Conservation (phyloP, 1,140 invertebrate genomes). For the Sycophila sp. region DNA sequence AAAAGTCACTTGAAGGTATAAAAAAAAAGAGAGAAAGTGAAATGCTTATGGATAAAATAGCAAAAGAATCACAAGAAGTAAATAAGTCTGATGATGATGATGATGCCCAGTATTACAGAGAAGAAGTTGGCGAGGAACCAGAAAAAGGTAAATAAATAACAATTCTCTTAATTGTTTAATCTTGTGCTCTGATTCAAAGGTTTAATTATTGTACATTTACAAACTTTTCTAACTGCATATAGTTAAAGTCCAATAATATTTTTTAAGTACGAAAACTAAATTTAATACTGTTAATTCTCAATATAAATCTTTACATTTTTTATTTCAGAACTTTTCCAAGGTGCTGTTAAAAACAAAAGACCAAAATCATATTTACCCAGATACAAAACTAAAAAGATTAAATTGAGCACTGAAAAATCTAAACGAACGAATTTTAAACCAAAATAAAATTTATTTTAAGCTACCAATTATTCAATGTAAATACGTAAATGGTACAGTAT, state of each 20-base stretch:
- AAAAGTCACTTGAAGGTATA: conserved; percentile 76
- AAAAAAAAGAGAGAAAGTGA: conserved; percentile 69
- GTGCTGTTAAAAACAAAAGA: conserved; percentile 43
- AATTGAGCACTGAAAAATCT: conserved; percentile 28
- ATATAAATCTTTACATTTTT: conserved; percentile 3
- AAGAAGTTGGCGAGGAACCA: conserved; percentile 88
- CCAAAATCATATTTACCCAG: conserved; percentile 36
- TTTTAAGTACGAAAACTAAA: neutral
- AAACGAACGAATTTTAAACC: neutral
- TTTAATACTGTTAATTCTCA: neutral
- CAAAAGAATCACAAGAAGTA: conserved; percentile 66
- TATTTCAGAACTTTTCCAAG: conserved; percentile 49
- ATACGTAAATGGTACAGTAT: conserved; percentile 9
- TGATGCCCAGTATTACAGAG: conserved; percentile 83
- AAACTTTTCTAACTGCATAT: no score
- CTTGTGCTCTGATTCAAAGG: no score
- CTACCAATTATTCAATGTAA: neutral
- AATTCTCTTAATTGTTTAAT: no score
- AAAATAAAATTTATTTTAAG: conserved; percentile 4
- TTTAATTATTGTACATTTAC: no score
- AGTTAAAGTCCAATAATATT: no score
- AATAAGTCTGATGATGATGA: conserved; percentile 71
- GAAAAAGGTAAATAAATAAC: conserved; percentile 75
- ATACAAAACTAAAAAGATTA: conserved; percentile 48
- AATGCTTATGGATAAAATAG: conserved; percentile 63